phyloP scores from a whole-genome alignment of 2,797 vertebrate genomes.

The Sebastes hubbsi region DNA sequence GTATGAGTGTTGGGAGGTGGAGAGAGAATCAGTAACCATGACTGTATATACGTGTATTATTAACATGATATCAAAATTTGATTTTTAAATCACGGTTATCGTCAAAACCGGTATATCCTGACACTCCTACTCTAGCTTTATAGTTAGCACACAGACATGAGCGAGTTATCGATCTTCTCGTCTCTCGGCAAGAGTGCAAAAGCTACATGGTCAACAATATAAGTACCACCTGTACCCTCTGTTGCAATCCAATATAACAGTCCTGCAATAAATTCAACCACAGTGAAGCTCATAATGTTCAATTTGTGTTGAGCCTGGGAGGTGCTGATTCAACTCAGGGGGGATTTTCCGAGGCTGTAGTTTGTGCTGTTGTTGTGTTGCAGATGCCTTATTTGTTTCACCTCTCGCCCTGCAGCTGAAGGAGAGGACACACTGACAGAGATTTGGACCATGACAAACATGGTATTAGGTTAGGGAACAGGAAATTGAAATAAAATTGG shows the following conservation, averaged over 20 bases:
- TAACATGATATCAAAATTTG: too few relatives aligned
- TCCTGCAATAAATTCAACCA: constrained; percentile 39
- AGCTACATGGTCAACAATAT: constrained; percentile 15
- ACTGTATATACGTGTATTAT: too few relatives aligned
- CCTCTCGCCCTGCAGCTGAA: not conserved
- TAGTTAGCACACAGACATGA: not conserved
- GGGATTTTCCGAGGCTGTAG: constrained; percentile 31
- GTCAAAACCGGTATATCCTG: not conserved
- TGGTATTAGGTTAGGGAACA: not conserved
- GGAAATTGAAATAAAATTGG: constrained; percentile 1
- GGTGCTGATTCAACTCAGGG: constrained; percentile 57
- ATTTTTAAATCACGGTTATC: not conserved
- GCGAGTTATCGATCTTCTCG: not conserved
- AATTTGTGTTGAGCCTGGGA: constrained; percentile 46
- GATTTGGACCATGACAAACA: constrained; percentile 6
- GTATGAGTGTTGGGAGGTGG: too few relatives aligned
- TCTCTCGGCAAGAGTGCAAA: not conserved
- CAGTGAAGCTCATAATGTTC: constrained; percentile 49
- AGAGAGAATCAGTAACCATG: too few relatives aligned
- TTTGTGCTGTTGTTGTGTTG: constrained; percentile 34
- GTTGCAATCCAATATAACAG: constrained; percentile 33
- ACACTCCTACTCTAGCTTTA: not conserved
- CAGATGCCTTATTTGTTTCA: constrained; percentile 9
- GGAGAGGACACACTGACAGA: not conserved
- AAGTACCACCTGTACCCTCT: constrained; percentile 3